These are phyloP conservation scores for Struthio camelus DNA, from an alignment of 2,113 vertebrate species.

Conservation along the genomic window DNA sequence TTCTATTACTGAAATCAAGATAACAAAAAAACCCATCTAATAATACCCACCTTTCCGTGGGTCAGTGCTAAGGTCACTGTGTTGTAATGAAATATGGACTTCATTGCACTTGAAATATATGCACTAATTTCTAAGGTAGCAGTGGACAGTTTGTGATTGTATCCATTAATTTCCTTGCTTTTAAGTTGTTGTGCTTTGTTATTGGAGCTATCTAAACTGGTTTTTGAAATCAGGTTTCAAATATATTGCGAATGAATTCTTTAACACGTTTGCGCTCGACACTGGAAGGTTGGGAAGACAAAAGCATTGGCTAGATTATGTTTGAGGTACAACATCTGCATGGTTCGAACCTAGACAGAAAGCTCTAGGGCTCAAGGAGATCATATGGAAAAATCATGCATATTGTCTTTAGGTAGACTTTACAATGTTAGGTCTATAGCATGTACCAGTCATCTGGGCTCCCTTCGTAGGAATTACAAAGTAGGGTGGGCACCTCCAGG, in stretches of 20 bases:
- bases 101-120: constrained; percentile 33
- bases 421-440: not conserved
- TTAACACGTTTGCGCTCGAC: not conserved
- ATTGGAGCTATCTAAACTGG: constrained; percentile 12
- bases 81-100: constrained; percentile 15
- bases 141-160: not conserved
- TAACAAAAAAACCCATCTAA: not conserved
- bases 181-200: constrained; percentile 34
- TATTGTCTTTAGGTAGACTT: not conserved
- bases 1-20: not conserved
- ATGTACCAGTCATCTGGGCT: not conserved
- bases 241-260: not conserved
- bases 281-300: not conserved
- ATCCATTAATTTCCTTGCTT: constrained; percentile 40
- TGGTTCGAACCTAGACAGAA: not conserved
- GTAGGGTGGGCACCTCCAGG: not conserved
- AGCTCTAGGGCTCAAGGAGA: not conserved
- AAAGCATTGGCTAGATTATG: not conserved
- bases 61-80: not conserved
- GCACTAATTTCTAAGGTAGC: constrained; percentile 1
- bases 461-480: not conserved
- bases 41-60: not conserved
- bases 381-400: not conserved
- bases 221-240: not conserved
- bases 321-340: not conserved